Base-by-base conservation (phyloP, 2,888 invertebrate species). In the Synanthedon myopaeformis region DNA sequence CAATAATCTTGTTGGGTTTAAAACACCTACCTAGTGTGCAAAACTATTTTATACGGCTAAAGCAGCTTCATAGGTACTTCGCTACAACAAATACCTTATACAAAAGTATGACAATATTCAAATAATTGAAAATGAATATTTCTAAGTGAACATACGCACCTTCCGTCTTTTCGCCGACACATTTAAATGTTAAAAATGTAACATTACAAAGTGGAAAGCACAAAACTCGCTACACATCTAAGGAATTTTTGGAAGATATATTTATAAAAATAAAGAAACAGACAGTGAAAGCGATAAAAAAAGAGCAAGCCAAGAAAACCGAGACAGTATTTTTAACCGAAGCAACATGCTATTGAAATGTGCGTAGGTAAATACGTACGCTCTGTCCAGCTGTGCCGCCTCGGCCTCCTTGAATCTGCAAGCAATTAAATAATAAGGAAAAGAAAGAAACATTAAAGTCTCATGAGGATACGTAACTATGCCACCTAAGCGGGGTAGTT, bases 321-420 rank as follows among this genome's bases (percentile, higher is more conserved):
- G 76, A 76, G 72, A 83, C 67, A 81, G 65, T 60, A 67, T 41
- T 51, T 35, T n/a, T 17, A 68, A 61, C 69, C 67, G 72, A 76
- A 76, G 68, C 66, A 67, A 41, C 62, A 73, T 80, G 78, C 76
- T 66, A 68, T 60, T 62, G 64, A 67, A 67, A 67, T 64, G 73
- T 78, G 76, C 77, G 69, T 66, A 71, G 76, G 76, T 80, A 82
- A 80, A 76, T 79, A 93, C 93, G 90, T 93, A 93, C 93, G 93
- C 91, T 92, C 93, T 90, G 88, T 93, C 93, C 91, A 93, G 83
- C 68, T 89, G 91, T 74, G 93, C 92, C 82, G 91, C 92, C 90
- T 93, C 93, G 79, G 91, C 89, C 90, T 93, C 93, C 92, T 93
- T 93, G 92, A 93, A 93, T 92, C 93, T 93, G 93, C 73, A 93